Percentiles rank a stretch among this genome's conserved stretches.
Conservation (phyloP, 2,113 vertebrate species). For the Scortum barcoo region DNA sequence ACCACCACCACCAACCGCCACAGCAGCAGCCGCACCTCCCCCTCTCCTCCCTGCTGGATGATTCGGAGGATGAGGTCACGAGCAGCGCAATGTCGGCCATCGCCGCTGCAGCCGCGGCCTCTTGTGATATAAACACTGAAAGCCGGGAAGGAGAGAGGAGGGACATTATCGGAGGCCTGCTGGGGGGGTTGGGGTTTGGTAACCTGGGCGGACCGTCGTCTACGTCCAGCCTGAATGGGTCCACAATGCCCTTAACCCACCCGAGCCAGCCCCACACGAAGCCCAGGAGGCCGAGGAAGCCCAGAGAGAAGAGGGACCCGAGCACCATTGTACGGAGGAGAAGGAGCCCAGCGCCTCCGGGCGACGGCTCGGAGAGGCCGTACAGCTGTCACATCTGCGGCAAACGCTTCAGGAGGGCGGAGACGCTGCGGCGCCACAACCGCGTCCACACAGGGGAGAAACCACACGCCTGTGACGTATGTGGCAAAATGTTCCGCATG, state of each 20-base stretch:
- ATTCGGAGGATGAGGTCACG: constrained; percentile 87
- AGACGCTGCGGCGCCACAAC: constrained; percentile 82
- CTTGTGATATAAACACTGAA: constrained; percentile 81
- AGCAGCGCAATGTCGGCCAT: constrained; percentile 88
- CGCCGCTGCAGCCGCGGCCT: constrained; percentile 84
- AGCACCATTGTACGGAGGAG: constrained; percentile 72
- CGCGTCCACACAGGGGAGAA: constrained; percentile 83
- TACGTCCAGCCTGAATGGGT: constrained; percentile 78
- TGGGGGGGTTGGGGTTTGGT: constrained; percentile 85
- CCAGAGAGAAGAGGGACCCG: constrained; percentile 82
- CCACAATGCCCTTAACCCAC: constrained; percentile 84
- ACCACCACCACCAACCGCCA: constrained; percentile 74
- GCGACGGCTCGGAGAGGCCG: constrained; percentile 86
- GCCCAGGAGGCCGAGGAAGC: constrained; percentile 80
- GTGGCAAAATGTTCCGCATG: constrained; percentile 86
- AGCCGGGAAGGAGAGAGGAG: constrained; percentile 82
- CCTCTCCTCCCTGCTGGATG: constrained; percentile 85
- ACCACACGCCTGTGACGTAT: constrained; percentile 84
- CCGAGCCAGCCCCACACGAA: constrained; percentile 80
- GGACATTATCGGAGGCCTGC: constrained; percentile 85
- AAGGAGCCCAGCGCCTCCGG: constrained; percentile 70
- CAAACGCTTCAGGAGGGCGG: constrained; percentile 83
- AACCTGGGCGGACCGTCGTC: constrained; percentile 79
- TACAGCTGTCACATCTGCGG: constrained; percentile 90
- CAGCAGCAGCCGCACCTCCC: constrained; percentile 84